phyloP scores from a whole-genome alignment of 2,113 vertebrate species.

The Tiliqua scincoides region DNA sequence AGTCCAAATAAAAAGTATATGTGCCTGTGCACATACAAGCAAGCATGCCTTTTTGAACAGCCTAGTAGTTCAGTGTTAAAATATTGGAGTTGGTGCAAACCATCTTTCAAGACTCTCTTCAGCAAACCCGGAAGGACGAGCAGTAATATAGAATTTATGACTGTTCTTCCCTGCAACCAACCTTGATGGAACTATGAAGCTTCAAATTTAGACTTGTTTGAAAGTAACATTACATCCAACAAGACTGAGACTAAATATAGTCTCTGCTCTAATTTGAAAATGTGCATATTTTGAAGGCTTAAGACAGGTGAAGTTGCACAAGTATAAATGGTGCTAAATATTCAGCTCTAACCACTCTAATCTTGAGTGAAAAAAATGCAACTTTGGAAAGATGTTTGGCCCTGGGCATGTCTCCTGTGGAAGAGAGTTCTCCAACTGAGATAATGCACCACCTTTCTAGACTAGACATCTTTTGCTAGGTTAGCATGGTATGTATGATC shows the following conservation, averaged over 20 bases:
- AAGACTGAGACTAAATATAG: neutral
- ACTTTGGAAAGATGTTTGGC: neutral
- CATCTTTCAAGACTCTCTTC: neutral
- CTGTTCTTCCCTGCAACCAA: neutral
- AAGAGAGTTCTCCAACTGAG: neutral
- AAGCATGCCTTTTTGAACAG: neutral
- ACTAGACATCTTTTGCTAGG: neutral
- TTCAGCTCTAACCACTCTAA: neutral
- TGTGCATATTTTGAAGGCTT: neutral
- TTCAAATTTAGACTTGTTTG: neutral
- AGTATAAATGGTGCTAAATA: neutral
- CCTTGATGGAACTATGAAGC: neutral
- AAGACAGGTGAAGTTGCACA: neutral
- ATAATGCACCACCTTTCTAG: neutral
- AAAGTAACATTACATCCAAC: neutral
- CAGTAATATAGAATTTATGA: neutral
- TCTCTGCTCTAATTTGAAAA: neutral
- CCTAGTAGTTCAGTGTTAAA: neutral
- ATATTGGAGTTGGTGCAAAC: neutral
- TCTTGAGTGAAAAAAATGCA: neutral
- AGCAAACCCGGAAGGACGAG: neutral
- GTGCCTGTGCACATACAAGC: neutral
- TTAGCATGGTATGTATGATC: too few relatives aligned
- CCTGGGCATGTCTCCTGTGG: neutral
- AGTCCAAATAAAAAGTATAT: neutral